Conservation (phyloP, 2,888 invertebrate species). For the Lycocerus yunnanus region DNA sequence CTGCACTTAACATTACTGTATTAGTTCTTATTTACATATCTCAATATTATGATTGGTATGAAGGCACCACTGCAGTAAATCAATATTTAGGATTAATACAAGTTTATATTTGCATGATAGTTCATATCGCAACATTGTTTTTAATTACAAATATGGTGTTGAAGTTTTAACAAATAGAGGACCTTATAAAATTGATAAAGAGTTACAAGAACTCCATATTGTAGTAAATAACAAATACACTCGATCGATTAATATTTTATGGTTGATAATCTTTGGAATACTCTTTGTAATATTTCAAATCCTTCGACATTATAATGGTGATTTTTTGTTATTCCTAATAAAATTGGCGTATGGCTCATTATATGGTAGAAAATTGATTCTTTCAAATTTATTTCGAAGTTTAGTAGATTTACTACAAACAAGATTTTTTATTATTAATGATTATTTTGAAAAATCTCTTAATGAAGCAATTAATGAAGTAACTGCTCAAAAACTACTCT, state of each 20-base stretch:
- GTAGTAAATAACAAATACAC: background rate
- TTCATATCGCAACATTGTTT: background rate
- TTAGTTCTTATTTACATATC: background rate
- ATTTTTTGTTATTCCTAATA: background rate
- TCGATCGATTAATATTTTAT: background rate
- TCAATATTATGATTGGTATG: background rate
- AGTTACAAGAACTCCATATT: background rate
- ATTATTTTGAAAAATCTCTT: background rate
- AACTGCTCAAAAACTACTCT: background rate
- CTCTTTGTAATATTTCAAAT: background rate
- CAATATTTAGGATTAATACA: background rate
- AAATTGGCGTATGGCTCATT: background rate
- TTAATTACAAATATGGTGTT: background rate
- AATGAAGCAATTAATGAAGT: background rate
- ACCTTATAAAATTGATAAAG: background rate
- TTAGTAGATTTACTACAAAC: background rate
- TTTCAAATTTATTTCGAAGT: background rate
- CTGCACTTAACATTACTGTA: background rate
- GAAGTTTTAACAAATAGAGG: background rate
- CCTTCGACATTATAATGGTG: background rate
- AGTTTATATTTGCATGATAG: background rate
- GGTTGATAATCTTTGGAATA: background rate
- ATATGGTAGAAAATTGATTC: background rate
- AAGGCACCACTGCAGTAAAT: background rate
- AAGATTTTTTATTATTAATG: background rate